These are phyloP conservation scores for Homarus americanus DNA, from an alignment of 1,140 invertebrate genomes.

Conservation along the genomic window DNA sequence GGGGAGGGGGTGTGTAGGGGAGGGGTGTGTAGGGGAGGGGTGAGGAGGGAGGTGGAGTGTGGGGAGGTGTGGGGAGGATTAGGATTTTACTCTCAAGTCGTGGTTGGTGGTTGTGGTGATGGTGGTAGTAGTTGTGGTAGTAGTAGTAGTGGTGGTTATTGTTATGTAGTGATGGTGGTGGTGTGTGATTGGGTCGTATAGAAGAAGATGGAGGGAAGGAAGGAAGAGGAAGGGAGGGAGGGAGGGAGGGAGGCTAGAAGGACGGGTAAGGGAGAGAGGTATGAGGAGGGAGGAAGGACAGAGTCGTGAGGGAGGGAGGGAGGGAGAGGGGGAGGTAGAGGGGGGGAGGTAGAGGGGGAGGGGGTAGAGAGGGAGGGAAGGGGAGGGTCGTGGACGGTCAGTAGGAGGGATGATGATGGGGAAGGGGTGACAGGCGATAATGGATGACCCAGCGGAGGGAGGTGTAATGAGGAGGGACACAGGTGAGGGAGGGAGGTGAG, in stretches of 20 bases:
- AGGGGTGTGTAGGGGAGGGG: neutral
- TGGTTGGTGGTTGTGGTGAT: no score
- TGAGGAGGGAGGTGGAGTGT: neutral
- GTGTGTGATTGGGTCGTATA: no score
- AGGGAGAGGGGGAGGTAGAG: neutral
- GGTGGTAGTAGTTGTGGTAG: no score
- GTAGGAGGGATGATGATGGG: conserved; percentile 34
- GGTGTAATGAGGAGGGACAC: conserved; percentile 16
- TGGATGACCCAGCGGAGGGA: conserved; percentile 32
- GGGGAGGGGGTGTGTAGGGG: neutral
- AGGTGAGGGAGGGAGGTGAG: neutral
- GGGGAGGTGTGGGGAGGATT: neutral
- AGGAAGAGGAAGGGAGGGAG: neutral
- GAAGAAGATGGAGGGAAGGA: neutral
- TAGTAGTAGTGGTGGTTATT: neutral
- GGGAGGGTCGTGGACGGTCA: conserved; percentile 11
- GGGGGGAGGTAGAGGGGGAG: neutral
- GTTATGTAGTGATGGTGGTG: no score
- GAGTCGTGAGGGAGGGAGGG: neutral
- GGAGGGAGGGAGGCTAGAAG: neutral
- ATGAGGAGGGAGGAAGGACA: neutral
- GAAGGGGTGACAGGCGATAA: conserved; percentile 45
- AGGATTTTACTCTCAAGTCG: neutral
- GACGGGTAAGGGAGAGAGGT: neutral
- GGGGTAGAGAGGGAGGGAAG: neutral